Evolutionary conservation across 2,888 invertebrate species (phyloP).

Genomic region (Pseudanteris insignis): DNA sequence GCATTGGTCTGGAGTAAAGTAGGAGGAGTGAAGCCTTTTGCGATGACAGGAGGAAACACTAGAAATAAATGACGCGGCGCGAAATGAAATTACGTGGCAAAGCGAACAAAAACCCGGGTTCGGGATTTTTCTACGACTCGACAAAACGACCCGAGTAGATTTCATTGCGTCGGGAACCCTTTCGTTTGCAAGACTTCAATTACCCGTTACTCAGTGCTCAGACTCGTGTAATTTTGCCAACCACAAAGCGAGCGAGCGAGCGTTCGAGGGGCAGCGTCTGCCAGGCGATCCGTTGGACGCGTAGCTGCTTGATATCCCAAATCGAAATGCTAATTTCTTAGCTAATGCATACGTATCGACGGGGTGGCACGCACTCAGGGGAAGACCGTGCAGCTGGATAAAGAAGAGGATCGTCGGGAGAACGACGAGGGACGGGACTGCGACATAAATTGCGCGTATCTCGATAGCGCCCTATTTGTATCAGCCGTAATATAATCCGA

Average conservation of each 20-base stretch:
- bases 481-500: slow-evolving; percentile 33
- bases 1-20: slow-evolving; percentile 13
- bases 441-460: slow-evolving; percentile 34
- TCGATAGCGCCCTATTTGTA: slow-evolving; percentile 36
- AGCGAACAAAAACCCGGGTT: slow-evolving; percentile 16
- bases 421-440: too few species aligned
- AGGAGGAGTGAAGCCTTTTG: slow-evolving; percentile 35
- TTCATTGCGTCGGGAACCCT: slow-evolving; percentile 34
- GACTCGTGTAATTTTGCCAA: slow-evolving; percentile 41
- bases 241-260: slow-evolving; percentile 32
- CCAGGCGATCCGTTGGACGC: slow-evolving; percentile 20
- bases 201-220: slow-evolving; percentile 27
- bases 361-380: slow-evolving; percentile 2
- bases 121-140: slow-evolving; percentile 22
- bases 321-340: slow-evolving; percentile 46
- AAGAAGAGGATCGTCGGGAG: slow-evolving; percentile 12
- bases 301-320: slow-evolving; percentile 21
- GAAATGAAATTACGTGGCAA: slow-evolving; percentile 33
- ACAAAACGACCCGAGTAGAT: slow-evolving; percentile 21
- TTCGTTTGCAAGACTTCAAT: slow-evolving; percentile 45
- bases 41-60: slow-evolving; percentile 32
- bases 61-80: slow-evolving; percentile 32
- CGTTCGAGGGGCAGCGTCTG: slow-evolving; percentile 4
- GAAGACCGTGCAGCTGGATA: slow-evolving; percentile 11
- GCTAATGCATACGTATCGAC: slow-evolving; percentile 33